Percentiles rank a stretch among this genome's conserved stretches.
phyloP scores from a whole-genome alignment of 2,888 invertebrate genomes.

The Perithous albicinctus region DNA sequence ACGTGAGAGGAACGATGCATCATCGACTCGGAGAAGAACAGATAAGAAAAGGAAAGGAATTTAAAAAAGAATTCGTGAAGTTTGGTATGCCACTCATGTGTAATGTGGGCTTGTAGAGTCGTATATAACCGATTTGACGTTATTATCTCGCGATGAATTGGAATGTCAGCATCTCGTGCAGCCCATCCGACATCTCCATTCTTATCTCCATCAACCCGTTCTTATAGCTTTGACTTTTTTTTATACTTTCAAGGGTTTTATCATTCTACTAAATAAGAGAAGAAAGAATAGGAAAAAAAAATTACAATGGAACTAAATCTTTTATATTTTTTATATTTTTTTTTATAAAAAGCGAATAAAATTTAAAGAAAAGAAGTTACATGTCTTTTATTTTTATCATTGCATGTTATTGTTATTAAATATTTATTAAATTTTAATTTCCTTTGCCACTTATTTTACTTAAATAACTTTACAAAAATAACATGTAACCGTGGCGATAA shows the following conservation, averaged over 20 bases:
- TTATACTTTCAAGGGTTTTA: background rate
- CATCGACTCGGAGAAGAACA: background rate
- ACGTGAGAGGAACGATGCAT: slow-evolving; percentile 14
- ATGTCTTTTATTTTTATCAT: too few relatives aligned
- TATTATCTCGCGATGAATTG: slow-evolving; percentile 21
- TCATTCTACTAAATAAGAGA: background rate
- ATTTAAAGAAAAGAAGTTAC: too few relatives aligned
- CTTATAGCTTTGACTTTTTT: background rate
- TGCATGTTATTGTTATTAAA: too few relatives aligned
- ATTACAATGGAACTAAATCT: background rate
- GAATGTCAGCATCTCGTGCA: slow-evolving; percentile 14
- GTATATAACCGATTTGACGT: slow-evolving; percentile 30
- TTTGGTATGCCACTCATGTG: slow-evolving; percentile 16
- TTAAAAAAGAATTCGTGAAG: background rate
- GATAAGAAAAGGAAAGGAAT: slow-evolving; percentile 14
- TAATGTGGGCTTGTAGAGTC: slow-evolving; percentile 8
- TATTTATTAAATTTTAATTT: too few relatives aligned
- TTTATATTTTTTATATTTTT: too few relatives aligned
- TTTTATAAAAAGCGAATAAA: too few relatives aligned
- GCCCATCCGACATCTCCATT: slow-evolving; percentile 20
- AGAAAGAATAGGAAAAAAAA: background rate
- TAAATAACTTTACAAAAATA: too few relatives aligned
- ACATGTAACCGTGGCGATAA: background rate
- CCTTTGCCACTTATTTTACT: too few relatives aligned
- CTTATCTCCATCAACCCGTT: background rate